These are phyloP conservation scores for Monopterus albus DNA, from an alignment of 2,113 vertebrate genomes.

Conservation along the genomic window DNA sequence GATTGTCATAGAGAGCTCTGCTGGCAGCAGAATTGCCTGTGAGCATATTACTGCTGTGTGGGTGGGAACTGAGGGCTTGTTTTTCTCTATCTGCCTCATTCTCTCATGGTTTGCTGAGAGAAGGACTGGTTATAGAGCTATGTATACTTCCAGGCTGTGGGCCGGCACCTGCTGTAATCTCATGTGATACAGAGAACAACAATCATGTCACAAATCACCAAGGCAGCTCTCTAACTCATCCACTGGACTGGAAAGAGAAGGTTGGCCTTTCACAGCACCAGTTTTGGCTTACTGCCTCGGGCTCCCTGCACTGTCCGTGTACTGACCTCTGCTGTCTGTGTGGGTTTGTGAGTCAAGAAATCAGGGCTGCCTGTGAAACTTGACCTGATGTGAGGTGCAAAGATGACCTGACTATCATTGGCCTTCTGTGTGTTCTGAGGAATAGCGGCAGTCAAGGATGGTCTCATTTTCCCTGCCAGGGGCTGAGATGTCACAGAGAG, in stretches of 20 bases:
- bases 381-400: constrained; percentile 71
- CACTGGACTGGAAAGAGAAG: constrained; percentile 71
- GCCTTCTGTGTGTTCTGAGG: constrained; percentile 59
- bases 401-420: constrained; percentile 66
- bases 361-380: constrained; percentile 66
- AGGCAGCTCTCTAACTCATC: constrained; percentile 68
- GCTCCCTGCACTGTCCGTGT: constrained; percentile 53
- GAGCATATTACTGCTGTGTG: constrained; percentile 75
- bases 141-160: constrained; percentile 63
- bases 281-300: constrained; percentile 73
- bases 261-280: constrained; percentile 66
- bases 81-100: constrained; percentile 66
- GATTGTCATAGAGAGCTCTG: constrained; percentile 84
- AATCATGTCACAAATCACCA: constrained; percentile 75
- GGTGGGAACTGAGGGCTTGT: constrained; percentile 77
- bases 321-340: constrained; percentile 72
- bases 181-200: constrained; percentile 75
- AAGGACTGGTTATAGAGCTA: constrained; percentile 62
- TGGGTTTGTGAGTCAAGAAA: constrained; percentile 72
- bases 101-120: constrained; percentile 62
- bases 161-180: constrained; percentile 77
- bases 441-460: constrained; percentile 58
- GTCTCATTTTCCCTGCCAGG: constrained; percentile 40
- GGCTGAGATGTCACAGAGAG: constrained; percentile 47
- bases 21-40: constrained; percentile 80